Conservation (phyloP, 2,113 vertebrate genomes). For the Ginglymostoma cirratum region DNA sequence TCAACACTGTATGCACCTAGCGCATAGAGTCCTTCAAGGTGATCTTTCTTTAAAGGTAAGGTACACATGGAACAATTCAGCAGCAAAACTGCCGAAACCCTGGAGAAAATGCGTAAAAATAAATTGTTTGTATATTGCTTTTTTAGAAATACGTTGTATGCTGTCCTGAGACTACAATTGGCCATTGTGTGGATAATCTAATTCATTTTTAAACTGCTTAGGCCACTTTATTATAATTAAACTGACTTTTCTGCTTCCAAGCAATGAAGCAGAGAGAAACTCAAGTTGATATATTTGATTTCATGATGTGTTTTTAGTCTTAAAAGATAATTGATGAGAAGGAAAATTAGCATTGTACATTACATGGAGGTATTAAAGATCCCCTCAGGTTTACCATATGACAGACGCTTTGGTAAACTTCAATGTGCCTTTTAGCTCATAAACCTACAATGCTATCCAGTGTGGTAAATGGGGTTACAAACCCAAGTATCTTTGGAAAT, state of each 20-base stretch:
- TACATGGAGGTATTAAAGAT: neutral
- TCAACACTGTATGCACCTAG: no score
- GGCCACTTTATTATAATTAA: neutral
- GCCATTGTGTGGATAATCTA: neutral
- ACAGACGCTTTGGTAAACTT: no score
- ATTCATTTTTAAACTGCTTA: neutral
- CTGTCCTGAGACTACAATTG: neutral
- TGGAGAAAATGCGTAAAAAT: neutral
- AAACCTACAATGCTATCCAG: neutral
- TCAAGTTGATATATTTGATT: neutral
- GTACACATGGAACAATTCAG: neutral
- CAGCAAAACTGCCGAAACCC: neutral
- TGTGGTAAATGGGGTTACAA: conserved; percentile 30
- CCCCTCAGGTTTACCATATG: no score
- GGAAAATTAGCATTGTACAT: neutral
- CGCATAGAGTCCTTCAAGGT: no score
- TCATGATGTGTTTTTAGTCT: no score
- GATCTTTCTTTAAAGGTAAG: no score
- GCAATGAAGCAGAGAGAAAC: neutral
- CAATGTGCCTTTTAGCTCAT: neutral
- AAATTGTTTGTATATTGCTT: neutral
- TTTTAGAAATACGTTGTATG: neutral
- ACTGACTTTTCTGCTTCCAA: neutral
- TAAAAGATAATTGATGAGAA: neutral
- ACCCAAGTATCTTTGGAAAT: conserved; percentile 9